Evolutionary conservation across 2,113 vertebrate species (phyloP), one percentile per base, ranked within the genome.

Genomic region (Saccopteryx leptura): DNA sequence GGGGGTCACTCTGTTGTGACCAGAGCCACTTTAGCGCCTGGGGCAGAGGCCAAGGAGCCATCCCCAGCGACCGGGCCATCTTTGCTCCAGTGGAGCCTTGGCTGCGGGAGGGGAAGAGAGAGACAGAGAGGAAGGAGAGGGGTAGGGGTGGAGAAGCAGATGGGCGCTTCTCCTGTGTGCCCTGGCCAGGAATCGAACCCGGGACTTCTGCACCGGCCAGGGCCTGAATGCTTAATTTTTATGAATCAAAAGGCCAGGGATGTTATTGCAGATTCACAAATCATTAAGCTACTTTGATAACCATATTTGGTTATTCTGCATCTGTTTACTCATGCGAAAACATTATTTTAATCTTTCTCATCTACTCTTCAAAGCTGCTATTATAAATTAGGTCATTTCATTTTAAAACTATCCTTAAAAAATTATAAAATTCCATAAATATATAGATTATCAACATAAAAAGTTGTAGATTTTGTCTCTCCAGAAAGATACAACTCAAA

Each of bases 211-310:
- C 39, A 39, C 68, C 3, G 8, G 31, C 31, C 31, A 33, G 31
- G 17, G 4, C 9, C 39, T 65, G 8, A 84, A 6, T 9, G 52
- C 31, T 96, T 1, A 6, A 39, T 52, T 79, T 69, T 87, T 58
- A 80, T 90, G n/a, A 88, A 87, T 60, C 24, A 50, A 92, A 94
- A 88, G 18, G 56, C 14, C 5, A 74, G 4, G 11, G 28, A 85
- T 86, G 78, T 78, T 76, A 69, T 80, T 76, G 13, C 5, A 89
- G n/a, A 52, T 93, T 93, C 21, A 33, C 33, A 78, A 84, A 8
- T 85, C 11, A 63, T 48, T 39, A 74, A 91, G 7, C 7, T 69
- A 58, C 1, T 90, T 39, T 63, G 28, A 63, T 39, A 46, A 31
- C 81, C 81, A 63, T 84, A 74, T 3, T n/a, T 85, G 68, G 9